phyloP scores from a whole-genome alignment of 1,140 invertebrate genomes.

The Saccostrea cuccullata region DNA sequence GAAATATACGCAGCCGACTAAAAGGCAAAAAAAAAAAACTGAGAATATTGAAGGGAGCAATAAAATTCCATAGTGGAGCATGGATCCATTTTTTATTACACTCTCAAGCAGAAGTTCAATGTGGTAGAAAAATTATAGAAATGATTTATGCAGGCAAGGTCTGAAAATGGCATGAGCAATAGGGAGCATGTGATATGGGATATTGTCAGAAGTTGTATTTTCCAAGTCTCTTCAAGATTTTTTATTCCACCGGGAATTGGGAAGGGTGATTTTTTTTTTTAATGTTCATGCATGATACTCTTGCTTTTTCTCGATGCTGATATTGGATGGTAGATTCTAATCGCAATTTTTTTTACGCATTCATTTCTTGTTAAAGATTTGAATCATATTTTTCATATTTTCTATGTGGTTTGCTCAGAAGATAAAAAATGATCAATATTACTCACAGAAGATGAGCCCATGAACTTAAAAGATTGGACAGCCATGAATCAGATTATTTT shows the following conservation, averaged over 20 bases:
- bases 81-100: neutral
- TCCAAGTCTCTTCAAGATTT: neutral
- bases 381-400: constrained; percentile 1
- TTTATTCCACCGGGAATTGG: neutral
- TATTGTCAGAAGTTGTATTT: neutral
- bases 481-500: neutral
- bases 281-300: neutral
- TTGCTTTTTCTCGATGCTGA: neutral
- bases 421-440: neutral
- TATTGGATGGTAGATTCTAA: neutral
- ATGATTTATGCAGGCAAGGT: constrained; percentile 8
- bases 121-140: constrained; percentile 7
- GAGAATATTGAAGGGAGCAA: neutral
- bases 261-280: neutral
- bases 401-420: constrained; percentile 10
- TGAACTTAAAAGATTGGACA: constrained; percentile 4
- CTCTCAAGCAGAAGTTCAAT: constrained; percentile 18
- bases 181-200: neutral
- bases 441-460: neutral
- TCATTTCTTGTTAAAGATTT: constrained; percentile 1
- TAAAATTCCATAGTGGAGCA: constrained; percentile 19
- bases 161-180: constrained; percentile 27
- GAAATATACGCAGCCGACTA: neutral
- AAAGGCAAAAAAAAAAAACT: neutral
- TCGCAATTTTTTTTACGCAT: neutral